phyloP scores from a whole-genome alignment of 2,888 invertebrate genomes.

The Calliopum simillimum region DNA sequence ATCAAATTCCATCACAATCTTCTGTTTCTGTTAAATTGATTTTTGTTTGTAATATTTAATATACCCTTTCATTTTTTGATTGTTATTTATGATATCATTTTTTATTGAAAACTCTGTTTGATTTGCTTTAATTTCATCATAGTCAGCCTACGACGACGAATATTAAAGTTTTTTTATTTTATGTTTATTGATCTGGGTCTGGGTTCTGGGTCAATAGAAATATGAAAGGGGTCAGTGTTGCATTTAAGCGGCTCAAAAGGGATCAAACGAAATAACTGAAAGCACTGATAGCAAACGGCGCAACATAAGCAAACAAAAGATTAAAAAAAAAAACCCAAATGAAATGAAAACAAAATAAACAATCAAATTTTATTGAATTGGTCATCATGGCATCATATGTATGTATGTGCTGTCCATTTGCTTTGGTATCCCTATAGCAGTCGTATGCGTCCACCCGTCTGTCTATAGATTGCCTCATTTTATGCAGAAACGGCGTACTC shows the following conservation, averaged over 20 bases:
- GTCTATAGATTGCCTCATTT: background rate
- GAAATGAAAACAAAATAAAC: background rate
- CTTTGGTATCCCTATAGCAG: background rate
- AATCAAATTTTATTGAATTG: constrained; percentile 6
- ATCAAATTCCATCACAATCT: too few species aligned
- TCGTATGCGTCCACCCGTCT: background rate
- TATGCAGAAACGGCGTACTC: background rate
- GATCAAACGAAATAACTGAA: too few species aligned
- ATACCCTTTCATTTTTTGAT: background rate
- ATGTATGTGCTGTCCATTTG: background rate
- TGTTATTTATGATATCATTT: constrained; percentile 18
- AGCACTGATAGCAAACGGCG: background rate
- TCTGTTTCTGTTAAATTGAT: too few species aligned
- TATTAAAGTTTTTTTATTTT: background rate
- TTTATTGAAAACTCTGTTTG: constrained; percentile 10
- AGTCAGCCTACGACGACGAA: background rate
- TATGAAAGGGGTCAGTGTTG: constrained; percentile 54
- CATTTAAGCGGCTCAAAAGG: too few species aligned
- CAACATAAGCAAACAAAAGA: background rate
- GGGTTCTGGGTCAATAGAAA: constrained; percentile 54
- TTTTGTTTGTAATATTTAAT: too few species aligned
- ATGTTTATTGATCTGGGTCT: constrained; percentile 29
- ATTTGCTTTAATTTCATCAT: constrained; percentile 5
- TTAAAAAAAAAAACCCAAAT: constrained; percentile 9
- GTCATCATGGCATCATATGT: background rate